These are phyloP conservation scores for Gadus macrocephalus DNA, from an alignment of 2,113 vertebrate genomes.

Conservation along the genomic window DNA sequence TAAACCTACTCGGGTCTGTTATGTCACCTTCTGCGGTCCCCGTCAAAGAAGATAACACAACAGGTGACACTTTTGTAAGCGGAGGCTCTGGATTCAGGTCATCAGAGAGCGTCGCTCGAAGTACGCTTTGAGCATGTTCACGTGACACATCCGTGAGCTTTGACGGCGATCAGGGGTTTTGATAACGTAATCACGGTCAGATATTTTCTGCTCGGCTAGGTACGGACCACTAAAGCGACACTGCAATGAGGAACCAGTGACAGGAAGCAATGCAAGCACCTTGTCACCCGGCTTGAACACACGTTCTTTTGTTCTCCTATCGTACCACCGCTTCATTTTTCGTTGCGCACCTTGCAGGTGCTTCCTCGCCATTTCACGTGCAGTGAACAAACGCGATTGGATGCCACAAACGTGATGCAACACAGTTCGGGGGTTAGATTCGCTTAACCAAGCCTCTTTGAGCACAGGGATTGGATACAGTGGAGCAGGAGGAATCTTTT, in stretches of 20 bases:
- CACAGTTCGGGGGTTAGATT: neutral
- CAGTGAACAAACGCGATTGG: neutral
- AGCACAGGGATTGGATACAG: conserved; percentile 8
- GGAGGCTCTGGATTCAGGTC: too few species aligned
- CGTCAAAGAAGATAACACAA: too few species aligned
- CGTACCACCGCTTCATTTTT: neutral
- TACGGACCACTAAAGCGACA: neutral
- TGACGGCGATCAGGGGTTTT: neutral
- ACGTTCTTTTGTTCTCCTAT: neutral
- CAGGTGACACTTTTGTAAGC: too few species aligned
- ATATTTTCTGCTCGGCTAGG: neutral
- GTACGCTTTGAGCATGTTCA: neutral
- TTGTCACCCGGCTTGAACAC: neutral
- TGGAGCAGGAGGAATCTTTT: neutral
- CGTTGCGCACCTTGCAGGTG: neutral
- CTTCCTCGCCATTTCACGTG: neutral
- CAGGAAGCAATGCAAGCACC: neutral
- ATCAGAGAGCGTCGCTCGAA: too few species aligned
- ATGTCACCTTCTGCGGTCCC: too few species aligned
- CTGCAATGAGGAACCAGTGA: too few species aligned
- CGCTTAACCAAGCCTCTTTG: neutral
- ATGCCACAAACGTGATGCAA: neutral
- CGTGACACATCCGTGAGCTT: neutral
- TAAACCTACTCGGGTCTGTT: too few species aligned
- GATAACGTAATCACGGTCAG: neutral